Evolutionary conservation across 2,113 vertebrate species (phyloP).

Genomic region (Hipposideros armiger): DNA sequence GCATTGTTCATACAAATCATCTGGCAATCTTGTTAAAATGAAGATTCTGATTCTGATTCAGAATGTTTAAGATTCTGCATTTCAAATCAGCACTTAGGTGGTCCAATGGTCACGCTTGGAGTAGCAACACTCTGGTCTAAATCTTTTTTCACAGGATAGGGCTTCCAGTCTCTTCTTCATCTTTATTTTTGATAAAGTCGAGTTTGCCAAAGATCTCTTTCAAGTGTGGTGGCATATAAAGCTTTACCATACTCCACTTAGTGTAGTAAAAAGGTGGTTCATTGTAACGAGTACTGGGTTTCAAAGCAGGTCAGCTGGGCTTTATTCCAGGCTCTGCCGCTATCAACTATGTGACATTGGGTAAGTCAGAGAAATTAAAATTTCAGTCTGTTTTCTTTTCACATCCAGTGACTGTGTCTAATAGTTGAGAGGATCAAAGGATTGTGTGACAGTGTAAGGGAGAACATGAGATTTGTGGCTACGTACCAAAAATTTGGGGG

Average conservation of each 20-base stretch:
- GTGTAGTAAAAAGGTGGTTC: neutral
- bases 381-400: neutral
- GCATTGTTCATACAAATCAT: neutral
- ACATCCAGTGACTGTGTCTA: neutral
- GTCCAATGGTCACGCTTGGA: neutral
- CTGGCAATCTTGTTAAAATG: neutral
- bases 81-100: neutral
- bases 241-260: neutral
- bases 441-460: neutral
- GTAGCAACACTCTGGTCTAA: neutral
- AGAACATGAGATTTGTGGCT: neutral
- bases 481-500: neutral
- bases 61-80: neutral
- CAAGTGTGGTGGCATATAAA: neutral
- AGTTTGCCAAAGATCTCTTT: neutral
- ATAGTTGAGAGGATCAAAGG: neutral
- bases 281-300: neutral
- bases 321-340: neutral
- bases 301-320: neutral
- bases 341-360: neutral
- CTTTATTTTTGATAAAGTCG: neutral
- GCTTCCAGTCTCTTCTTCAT: neutral
- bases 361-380: neutral
- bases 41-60: neutral
- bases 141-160: neutral